Evolutionary conservation across 2,113 vertebrate genomes (phyloP).

Genomic region (Syngnathus typhle): DNA sequence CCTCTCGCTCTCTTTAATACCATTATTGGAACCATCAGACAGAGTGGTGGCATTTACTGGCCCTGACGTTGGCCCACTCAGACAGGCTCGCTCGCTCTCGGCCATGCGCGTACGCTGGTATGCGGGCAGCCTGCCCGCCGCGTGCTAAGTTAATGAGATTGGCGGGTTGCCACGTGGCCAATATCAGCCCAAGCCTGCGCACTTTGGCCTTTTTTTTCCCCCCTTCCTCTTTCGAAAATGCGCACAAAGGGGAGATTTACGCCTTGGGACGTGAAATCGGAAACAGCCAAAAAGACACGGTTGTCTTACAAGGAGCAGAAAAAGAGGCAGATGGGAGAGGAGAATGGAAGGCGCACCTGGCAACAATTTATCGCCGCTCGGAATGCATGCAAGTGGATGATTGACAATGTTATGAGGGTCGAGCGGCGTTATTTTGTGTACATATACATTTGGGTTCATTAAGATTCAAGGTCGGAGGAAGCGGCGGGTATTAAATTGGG

Average conservation of each 20-base stretch:
- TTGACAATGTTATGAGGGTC: neutral
- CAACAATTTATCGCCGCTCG: slow-evolving; percentile 2
- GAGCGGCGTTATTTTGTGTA: neutral
- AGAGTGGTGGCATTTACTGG: slow-evolving; percentile 61
- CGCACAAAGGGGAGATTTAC: slow-evolving; percentile 8
- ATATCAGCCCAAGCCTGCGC: slow-evolving; percentile 45
- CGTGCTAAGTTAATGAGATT: slow-evolving; percentile 71
- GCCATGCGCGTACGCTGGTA: slow-evolving; percentile 7
- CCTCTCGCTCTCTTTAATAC: slow-evolving; percentile 51
- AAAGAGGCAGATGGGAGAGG: neutral
- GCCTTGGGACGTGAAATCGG: slow-evolving; percentile 18
- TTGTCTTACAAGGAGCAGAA: slow-evolving; percentile 17
- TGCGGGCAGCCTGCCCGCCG: slow-evolving; percentile 57
- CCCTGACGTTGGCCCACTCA: slow-evolving; percentile 31
- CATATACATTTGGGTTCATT: neutral
- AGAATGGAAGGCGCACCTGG: slow-evolving; percentile 7
- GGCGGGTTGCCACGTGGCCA: slow-evolving; percentile 55
- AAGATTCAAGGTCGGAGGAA: neutral
- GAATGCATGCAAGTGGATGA: neutral
- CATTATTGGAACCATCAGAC: slow-evolving; percentile 59
- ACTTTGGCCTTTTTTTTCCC: slow-evolving; percentile 21
- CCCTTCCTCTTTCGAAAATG: slow-evolving; percentile 19
- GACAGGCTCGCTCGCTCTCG: slow-evolving; percentile 6
- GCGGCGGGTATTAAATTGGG: neutral
- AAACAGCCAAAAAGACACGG: slow-evolving; percentile 12